A percentile compares a stretch with the other conserved stretches of the same genome.
Evolutionary conservation across 2,888 invertebrate species (phyloP).

Genomic region (Scaptomyza polygonia): DNA sequence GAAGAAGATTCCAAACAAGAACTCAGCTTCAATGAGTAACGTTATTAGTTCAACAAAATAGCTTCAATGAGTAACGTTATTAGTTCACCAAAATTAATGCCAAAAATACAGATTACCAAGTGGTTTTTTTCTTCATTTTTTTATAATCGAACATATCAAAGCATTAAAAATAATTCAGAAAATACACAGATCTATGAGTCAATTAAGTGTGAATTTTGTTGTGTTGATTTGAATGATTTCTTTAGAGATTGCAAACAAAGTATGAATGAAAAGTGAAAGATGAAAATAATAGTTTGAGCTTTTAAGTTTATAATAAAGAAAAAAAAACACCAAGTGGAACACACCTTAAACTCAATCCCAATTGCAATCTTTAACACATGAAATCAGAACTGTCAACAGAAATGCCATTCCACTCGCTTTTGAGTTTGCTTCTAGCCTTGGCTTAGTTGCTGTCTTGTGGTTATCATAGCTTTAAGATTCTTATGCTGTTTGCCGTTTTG

Average conservation of each 20-base stretch:
- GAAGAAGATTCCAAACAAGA: slow-evolving; percentile 18
- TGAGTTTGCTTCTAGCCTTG: slow-evolving; percentile 44
- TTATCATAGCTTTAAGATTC: slow-evolving; percentile 8
- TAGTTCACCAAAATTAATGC: slow-evolving; percentile 26
- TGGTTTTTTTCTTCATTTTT: background rate
- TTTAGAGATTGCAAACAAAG: too few relatives aligned
- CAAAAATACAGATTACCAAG: slow-evolving; percentile 25
- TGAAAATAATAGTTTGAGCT: too few relatives aligned
- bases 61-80: background rate
- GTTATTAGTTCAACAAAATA: too few relatives aligned
- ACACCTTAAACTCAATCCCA: background rate
- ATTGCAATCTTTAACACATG: background rate
- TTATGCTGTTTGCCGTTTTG: slow-evolving; percentile 35
- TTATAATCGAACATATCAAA: too few relatives aligned
- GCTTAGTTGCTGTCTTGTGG: slow-evolving; percentile 41
- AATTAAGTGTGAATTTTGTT: too few relatives aligned
- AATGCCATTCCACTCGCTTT: slow-evolving; percentile 12
- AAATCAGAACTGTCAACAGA: slow-evolving; percentile 35
- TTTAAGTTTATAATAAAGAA: too few relatives aligned
- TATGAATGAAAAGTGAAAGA: too few relatives aligned
- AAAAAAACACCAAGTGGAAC: too few relatives aligned
- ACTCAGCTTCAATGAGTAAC: slow-evolving; percentile 1
- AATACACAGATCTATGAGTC: slow-evolving; percentile 6
- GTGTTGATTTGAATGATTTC: too few relatives aligned
- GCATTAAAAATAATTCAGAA: slow-evolving; percentile 13